Evolutionary conservation across 2,888 invertebrate genomes (phyloP).

Genomic region (Andrena bicolor): DNA sequence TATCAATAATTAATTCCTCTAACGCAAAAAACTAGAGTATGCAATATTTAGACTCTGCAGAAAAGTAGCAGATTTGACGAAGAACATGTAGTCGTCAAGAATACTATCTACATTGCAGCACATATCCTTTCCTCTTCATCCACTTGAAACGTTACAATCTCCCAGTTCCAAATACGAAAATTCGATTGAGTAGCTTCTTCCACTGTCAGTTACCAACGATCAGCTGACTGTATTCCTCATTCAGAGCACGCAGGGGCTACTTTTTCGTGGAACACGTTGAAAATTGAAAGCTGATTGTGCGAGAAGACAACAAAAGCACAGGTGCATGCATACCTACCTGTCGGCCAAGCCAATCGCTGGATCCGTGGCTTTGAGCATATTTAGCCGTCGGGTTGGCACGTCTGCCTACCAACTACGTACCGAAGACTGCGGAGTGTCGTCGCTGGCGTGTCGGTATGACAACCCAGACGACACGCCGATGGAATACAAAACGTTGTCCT

Average conservation of each 20-base stretch:
- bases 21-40: too few relatives aligned
- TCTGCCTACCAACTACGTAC: constrained; percentile 75
- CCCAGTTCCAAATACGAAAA: background rate
- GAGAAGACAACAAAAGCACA: constrained; percentile 51
- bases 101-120: too few relatives aligned
- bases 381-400: constrained; percentile 72
- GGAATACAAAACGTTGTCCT: constrained; percentile 75
- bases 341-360: constrained; percentile 53
- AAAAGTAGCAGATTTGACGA: too few relatives aligned
- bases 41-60: too few relatives aligned
- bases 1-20: too few relatives aligned
- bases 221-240: background rate
- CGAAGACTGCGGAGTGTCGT: constrained; percentile 57
- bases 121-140: too few relatives aligned
- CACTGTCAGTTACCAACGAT: background rate
- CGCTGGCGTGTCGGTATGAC: constrained; percentile 77
- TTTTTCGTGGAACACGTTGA: constrained; percentile 13
- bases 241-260: background rate
- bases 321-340: constrained; percentile 45
- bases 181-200: background rate
- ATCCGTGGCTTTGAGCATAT: constrained; percentile 70
- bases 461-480: constrained; percentile 70
- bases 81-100: too few relatives aligned
- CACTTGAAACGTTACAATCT: too few relatives aligned
- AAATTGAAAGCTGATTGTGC: constrained; percentile 53